These are phyloP conservation scores for Mellilla xanthometata DNA, from an alignment of 2,888 invertebrate species.

Conservation along the genomic window DNA sequence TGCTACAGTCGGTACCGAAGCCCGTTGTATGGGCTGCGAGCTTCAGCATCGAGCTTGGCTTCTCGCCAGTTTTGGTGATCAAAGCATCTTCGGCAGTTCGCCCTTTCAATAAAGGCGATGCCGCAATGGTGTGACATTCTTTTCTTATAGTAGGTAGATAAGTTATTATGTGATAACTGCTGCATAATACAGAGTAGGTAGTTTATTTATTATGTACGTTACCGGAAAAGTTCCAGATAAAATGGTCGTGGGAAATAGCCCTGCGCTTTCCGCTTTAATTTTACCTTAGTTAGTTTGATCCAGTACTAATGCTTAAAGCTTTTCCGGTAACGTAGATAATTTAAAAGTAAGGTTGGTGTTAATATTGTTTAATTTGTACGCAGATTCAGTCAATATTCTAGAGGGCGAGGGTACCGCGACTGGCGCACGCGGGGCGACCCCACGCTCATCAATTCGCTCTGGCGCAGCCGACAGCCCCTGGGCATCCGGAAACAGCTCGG, in stretches of 20 bases:
- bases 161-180: conserved; percentile 33
- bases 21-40: conserved; percentile 62
- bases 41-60: conserved; percentile 73
- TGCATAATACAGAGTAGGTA: conserved; percentile 29
- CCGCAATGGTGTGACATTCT: conserved; percentile 51
- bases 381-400: conserved; percentile 83
- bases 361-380: conserved; percentile 50
- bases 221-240: conserved; percentile 11
- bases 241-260: neutral
- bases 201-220: conserved; percentile 14
- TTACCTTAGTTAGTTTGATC: neutral
- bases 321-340: conserved; percentile 3
- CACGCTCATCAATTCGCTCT: conserved; percentile 87
- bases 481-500: conserved; percentile 86
- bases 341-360: conserved; percentile 4
- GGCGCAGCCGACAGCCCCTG: conserved; percentile 88
- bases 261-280: neutral
- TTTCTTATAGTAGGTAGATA: conserved; percentile 59
- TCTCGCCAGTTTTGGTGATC: conserved; percentile 62
- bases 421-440: conserved; percentile 88
- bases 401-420: conserved; percentile 86
- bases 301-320: conserved; percentile 1
- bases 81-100: conserved; percentile 63
- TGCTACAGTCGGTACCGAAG: conserved; percentile 65
- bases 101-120: conserved; percentile 56